Percentiles rank a stretch among this genome's conserved stretches.
phyloP scores from a whole-genome alignment of 2,113 vertebrate genomes.

The Pelvicachromis taeniatus region DNA sequence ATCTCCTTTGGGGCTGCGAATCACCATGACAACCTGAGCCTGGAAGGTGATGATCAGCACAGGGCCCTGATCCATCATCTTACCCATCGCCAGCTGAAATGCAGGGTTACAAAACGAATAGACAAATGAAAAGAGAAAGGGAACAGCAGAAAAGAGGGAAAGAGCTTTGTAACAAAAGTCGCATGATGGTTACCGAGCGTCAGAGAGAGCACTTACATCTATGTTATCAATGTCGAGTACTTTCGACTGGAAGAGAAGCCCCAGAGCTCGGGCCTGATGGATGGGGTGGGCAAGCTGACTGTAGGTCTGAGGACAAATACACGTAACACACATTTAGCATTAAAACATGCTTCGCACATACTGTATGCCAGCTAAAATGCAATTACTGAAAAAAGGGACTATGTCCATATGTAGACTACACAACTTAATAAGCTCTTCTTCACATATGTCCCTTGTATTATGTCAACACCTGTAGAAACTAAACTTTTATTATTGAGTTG shows the following conservation, averaged over 20 bases:
- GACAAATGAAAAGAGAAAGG: background rate
- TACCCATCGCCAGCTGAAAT: slow-evolving; percentile 89
- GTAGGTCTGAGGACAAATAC: slow-evolving; percentile 80
- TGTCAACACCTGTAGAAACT: background rate
- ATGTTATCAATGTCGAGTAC: slow-evolving; percentile 92
- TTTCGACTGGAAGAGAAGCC: slow-evolving; percentile 89
- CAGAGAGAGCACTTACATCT: slow-evolving; percentile 79
- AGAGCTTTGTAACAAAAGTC: background rate
- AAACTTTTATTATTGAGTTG: background rate
- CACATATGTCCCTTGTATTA: background rate
- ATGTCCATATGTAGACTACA: background rate
- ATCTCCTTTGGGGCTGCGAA: slow-evolving; percentile 85
- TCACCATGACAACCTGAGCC: slow-evolving; percentile 91
- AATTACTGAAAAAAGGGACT: background rate
- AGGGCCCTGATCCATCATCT: slow-evolving; percentile 98
- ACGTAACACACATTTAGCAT: background rate
- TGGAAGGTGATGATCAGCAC: slow-evolving; percentile 97
- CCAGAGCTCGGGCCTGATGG: slow-evolving; percentile 86
- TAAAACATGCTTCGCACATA: background rate
- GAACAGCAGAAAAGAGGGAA: background rate
- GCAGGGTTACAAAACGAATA: background rate
- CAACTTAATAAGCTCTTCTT: background rate
- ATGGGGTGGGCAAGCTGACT: slow-evolving; percentile 93
- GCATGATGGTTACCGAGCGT: background rate
- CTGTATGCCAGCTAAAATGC: background rate